These are phyloP conservation scores for Crenichthys baileyi DNA, from an alignment of 2,797 vertebrate genomes.

Conservation along the genomic window DNA sequence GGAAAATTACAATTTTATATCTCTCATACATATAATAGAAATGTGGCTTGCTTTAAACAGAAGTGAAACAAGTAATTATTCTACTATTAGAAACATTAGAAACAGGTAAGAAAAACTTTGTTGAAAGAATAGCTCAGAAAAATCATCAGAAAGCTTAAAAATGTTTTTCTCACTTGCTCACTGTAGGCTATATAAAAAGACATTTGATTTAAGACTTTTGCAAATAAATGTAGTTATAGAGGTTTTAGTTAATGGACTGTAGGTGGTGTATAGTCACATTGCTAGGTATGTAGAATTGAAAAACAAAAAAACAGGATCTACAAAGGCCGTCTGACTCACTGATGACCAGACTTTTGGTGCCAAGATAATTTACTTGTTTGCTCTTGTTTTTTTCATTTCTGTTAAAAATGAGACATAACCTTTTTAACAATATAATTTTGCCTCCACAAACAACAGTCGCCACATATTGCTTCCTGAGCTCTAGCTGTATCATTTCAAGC, in stretches of 20 bases:
- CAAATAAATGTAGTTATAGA: neutral
- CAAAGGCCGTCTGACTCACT: neutral
- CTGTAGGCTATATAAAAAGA: neutral
- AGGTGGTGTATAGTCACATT: neutral
- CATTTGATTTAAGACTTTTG: neutral
- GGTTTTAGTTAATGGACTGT: neutral
- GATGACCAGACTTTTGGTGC: neutral
- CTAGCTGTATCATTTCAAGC: slow-evolving; percentile 5
- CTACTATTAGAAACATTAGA: neutral
- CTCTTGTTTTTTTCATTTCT: neutral
- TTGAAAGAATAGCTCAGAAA: no score
- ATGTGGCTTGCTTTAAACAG: no score
- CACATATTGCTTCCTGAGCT: neutral
- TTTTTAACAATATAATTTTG: neutral
- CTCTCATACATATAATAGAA: no score
- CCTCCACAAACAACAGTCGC: neutral
- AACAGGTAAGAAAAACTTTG: neutral
- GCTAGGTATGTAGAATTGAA: neutral
- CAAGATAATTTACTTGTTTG: neutral
- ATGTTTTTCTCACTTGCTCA: neutral
- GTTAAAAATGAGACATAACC: neutral
- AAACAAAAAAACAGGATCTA: neutral
- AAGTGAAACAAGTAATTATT: neutral
- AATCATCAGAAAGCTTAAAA: neutral
- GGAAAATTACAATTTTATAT: no score